These are phyloP conservation scores for Madoqua kirkii DNA, from an alignment of 2,113 vertebrate genomes.

Conservation along the genomic window DNA sequence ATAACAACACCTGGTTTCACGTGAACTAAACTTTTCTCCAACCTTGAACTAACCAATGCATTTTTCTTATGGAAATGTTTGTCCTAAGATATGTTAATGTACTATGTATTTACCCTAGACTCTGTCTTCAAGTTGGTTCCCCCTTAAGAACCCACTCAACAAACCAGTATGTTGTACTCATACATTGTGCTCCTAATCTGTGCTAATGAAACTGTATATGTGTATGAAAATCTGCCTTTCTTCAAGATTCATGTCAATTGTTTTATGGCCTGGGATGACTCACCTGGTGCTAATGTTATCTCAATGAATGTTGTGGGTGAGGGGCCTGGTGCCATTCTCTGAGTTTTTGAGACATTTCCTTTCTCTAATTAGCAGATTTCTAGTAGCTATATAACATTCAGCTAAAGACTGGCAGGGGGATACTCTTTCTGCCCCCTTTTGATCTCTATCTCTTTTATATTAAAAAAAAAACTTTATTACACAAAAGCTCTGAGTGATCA, in stretches of 20 bases:
- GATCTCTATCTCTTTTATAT: neutral
- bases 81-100: too few species aligned
- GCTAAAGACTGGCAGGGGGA: neutral
- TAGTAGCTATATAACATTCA: neutral
- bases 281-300: neutral
- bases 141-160: neutral
- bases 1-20: too few species aligned
- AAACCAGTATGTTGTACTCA: neutral
- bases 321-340: neutral
- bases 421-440: neutral
- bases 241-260: neutral
- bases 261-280: neutral
- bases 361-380: neutral
- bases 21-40: too few species aligned
- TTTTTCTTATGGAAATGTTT: too few species aligned
- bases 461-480: too few species aligned
- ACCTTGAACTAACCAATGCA: too few species aligned
- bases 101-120: too few species aligned
- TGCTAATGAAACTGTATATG: neutral
- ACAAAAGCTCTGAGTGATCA: neutral
- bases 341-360: neutral
- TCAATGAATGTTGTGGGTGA: neutral
- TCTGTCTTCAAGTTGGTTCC: neutral
- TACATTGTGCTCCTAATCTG: neutral
- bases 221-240: neutral